Base-by-base conservation (phyloP, 2,888 invertebrate species). In the Ophioninae sp. region DNA sequence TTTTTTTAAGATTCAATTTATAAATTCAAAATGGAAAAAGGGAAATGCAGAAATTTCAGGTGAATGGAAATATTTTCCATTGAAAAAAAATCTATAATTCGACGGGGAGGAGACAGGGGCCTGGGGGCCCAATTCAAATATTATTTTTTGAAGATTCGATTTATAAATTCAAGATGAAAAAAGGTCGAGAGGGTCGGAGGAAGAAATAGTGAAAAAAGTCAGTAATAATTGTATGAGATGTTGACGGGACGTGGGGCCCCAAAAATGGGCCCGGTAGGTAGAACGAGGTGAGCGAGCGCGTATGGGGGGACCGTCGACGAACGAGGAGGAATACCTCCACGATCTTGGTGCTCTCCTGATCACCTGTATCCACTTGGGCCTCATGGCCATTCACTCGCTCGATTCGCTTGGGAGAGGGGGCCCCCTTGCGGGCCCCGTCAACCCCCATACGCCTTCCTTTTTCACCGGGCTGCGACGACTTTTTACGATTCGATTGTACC, bases 311-410 rank as follows among this genome's bases (percentile, higher is more conserved):
- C 30, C 82, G 2, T 30, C 30, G 30, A 30, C 30, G 69, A 79
- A 50, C 61, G 50, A 81, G 78, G 83, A 69, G 86, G 79, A 67
- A 70, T 81, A 88, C 87, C 87, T 88, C 87, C 79, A 89, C 79
- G 72, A 39, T 64, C 85, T 89, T 85, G 8, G 88, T 91, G 89
- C 62, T 86, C 85, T 84, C 90, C 91, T 90, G 89, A 73, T 90
- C 85, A 86, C 87, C 87, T 87, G 87, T 87, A 87, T 88, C 87
- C 87, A 87, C 84, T 84, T 90, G 91, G 91, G 90, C 89, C 91
- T 91, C 87, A 89, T 86, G 84, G 78, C 82, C 84, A 83, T 84
- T 87, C 86, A 85, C 87, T 86, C 82, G 65, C 80, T 80, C 68
- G 79, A 70, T 56, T 76, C 75, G 41, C 68, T 80, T 67, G 30